Conservation (phyloP, 2,888 invertebrate genomes). For the Drosophila anomelani region DNA sequence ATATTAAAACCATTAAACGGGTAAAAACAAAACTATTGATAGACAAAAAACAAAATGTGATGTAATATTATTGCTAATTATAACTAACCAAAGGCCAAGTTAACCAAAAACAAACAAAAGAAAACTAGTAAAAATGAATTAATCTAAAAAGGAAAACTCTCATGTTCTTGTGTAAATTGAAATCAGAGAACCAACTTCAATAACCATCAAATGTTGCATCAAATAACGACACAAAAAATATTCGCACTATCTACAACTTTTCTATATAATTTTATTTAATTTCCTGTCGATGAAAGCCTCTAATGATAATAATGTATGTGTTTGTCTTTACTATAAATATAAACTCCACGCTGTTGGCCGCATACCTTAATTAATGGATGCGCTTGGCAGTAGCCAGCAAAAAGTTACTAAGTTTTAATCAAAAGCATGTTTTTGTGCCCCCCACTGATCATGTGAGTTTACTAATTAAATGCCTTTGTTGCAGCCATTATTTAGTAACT, state of each 20-base stretch:
- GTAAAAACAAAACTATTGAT: constrained; percentile 58
- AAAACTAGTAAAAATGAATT: constrained; percentile 60
- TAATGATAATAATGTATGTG: constrained; percentile 59
- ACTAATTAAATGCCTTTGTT: constrained; percentile 17
- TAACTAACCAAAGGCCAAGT: constrained; percentile 86
- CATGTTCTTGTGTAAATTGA: constrained; percentile 75
- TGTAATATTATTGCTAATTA: constrained; percentile 82
- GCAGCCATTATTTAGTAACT: constrained; percentile 75
- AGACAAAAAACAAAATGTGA: constrained; percentile 69
- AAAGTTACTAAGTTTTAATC: constrained; percentile 68
- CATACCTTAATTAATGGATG: constrained; percentile 32
- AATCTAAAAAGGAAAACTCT: constrained; percentile 41
- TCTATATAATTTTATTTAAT: constrained; percentile 32
- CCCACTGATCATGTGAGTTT: constrained; percentile 39
- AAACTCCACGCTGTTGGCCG: constrained; percentile 33
- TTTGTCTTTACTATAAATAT: constrained; percentile 57
- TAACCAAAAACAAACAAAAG: constrained; percentile 80
- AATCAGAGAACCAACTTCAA: constrained; percentile 55
- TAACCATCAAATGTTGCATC: constrained; percentile 78
- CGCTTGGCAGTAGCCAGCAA: constrained; percentile 28
- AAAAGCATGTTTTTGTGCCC: constrained; percentile 64
- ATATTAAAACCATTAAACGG: constrained; percentile 56
- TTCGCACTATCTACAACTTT: constrained; percentile 67
- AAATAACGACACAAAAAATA: constrained; percentile 63
- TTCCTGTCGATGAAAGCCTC: constrained; percentile 31